These are phyloP conservation scores for Peromyscus californicus DNA, from an alignment of 2,113 vertebrate genomes.

Conservation along the genomic window DNA sequence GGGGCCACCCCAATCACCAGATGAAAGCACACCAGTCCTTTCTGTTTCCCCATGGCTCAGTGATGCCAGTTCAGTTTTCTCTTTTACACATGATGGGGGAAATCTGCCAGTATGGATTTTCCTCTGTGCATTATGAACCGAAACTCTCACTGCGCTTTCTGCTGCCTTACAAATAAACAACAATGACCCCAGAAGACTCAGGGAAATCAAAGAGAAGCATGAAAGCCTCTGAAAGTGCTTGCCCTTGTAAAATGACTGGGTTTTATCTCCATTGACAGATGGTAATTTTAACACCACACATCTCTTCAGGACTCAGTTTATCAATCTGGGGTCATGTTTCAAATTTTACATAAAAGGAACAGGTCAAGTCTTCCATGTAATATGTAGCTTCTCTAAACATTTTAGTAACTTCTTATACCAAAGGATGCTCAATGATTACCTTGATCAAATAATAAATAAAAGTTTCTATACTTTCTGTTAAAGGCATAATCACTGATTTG, in stretches of 20 bases:
- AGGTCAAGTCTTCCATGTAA: neutral
- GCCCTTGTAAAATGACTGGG: neutral
- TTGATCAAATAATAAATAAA: neutral
- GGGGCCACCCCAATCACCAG: neutral
- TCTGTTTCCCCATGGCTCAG: neutral
- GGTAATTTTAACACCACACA: neutral
- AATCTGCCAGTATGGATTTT: neutral
- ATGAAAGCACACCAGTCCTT: neutral
- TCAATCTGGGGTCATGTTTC: neutral
- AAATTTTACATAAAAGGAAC: neutral
- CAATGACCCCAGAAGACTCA: neutral
- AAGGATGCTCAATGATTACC: neutral
- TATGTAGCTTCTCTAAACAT: rapidly evolving
- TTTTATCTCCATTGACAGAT: neutral
- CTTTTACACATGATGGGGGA: neutral
- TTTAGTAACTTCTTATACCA: neutral
- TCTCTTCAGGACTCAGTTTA: neutral
- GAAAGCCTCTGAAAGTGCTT: rapidly evolving
- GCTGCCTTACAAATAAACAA: neutral
- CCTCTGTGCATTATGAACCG: neutral
- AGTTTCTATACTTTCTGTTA: neutral
- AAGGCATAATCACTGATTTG: neutral
- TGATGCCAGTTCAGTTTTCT: neutral
- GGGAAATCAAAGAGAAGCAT: neutral
- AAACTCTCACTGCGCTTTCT: neutral